phyloP scores from a whole-genome alignment of 2,888 invertebrate species.

The Megaustenia siamemsis region DNA sequence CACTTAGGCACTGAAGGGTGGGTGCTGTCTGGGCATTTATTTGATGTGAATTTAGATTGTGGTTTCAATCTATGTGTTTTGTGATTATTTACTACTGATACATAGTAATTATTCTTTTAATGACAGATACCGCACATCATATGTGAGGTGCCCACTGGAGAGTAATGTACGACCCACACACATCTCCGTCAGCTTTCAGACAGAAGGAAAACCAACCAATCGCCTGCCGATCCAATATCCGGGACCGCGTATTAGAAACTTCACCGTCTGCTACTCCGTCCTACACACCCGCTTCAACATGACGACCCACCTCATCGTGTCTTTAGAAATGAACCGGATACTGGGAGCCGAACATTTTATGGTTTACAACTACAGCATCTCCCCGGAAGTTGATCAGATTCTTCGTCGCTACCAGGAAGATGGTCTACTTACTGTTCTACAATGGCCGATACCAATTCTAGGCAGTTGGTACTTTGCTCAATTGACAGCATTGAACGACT shows the following conservation, averaged over 20 bases:
- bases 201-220: neutral
- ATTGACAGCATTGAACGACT: slow-evolving; percentile 42
- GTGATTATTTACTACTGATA: too few species aligned
- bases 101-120: too few species aligned
- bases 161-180: neutral
- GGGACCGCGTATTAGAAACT: slow-evolving; percentile 15
- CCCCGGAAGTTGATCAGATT: slow-evolving; percentile 11
- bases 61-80: too few species aligned
- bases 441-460: slow-evolving; percentile 36
- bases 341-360: slow-evolving; percentile 51
- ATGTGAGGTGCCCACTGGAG: neutral
- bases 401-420: slow-evolving; percentile 35
- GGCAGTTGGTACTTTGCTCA: slow-evolving; percentile 14
- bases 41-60: too few species aligned
- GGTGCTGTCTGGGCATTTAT: too few species aligned
- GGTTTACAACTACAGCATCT: slow-evolving; percentile 45
- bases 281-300: slow-evolving; percentile 17
- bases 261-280: slow-evolving; percentile 44
- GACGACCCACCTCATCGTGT: slow-evolving; percentile 22
- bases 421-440: slow-evolving; percentile 41
- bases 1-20: too few species aligned
- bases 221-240: slow-evolving; percentile 23
- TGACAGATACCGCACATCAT: neutral
- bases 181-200: slow-evolving; percentile 11
- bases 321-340: slow-evolving; percentile 44